Conservation (phyloP, 2,888 invertebrate species). For the Nasonia oneida region DNA sequence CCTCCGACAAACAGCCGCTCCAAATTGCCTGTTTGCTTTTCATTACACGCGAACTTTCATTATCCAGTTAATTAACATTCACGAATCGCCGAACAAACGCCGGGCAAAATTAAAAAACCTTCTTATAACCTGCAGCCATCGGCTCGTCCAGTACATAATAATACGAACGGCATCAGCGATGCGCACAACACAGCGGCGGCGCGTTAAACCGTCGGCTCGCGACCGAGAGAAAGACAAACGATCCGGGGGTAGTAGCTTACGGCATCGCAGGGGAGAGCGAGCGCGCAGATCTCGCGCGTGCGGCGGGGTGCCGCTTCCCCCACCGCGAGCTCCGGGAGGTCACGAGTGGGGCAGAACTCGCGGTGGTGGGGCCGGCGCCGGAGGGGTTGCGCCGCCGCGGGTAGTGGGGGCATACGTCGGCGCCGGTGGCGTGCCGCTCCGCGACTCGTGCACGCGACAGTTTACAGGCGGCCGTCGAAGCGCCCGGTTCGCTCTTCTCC, state of each 20-base stretch:
- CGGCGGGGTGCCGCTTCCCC: constrained; percentile 1
- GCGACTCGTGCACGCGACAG: constrained; percentile 77
- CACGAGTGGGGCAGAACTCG: constrained; percentile 59
- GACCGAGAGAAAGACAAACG: constrained; percentile 20
- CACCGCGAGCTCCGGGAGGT: not conserved
- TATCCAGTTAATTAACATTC: too few species aligned
- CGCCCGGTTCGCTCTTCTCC: constrained; percentile 66
- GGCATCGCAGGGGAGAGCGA: constrained; percentile 6
- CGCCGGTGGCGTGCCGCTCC: constrained; percentile 72
- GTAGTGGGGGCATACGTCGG: constrained; percentile 50
- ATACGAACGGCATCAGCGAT: too few species aligned
- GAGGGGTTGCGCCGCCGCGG: constrained; percentile 29
- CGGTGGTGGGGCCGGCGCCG: constrained; percentile 59
- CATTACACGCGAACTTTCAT: too few species aligned
- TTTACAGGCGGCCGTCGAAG: constrained; percentile 76
- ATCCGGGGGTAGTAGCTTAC: constrained; percentile 10
- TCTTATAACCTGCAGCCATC: too few species aligned
- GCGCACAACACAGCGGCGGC: not conserved
- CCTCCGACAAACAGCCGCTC: too few species aligned
- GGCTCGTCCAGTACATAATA: too few species aligned
- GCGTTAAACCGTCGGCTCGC: not conserved
- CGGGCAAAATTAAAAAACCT: too few species aligned
- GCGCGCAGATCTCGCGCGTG: not conserved
- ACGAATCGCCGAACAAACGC: too few species aligned
- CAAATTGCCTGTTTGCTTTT: too few species aligned